A percentile compares a stretch with the other conserved stretches of the same genome.
Evolutionary conservation across 2,888 invertebrate species (phyloP).

Genomic region (Mechanitis messenoides): DNA sequence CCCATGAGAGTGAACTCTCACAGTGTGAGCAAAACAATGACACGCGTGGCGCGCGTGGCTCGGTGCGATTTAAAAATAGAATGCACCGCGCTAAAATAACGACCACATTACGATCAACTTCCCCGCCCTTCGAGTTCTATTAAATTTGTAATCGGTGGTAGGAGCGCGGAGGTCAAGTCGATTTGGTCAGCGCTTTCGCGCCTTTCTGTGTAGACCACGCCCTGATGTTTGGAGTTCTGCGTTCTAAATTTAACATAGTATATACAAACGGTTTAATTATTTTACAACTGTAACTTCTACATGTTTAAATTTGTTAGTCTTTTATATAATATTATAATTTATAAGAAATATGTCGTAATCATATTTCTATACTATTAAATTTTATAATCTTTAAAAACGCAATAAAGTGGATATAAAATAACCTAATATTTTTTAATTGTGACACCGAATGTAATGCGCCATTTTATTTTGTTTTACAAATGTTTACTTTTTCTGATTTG

Average conservation of each 20-base stretch:
- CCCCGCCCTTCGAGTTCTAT: conserved; percentile 30
- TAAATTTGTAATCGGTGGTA: conserved; percentile 22
- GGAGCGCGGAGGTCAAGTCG: conserved; percentile 36
- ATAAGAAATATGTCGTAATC: too few species aligned
- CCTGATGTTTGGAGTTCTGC: conserved; percentile 44
- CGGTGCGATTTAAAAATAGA: conserved; percentile 63
- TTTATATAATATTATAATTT: too few species aligned
- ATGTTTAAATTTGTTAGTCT: too few species aligned
- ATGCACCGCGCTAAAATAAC: conserved; percentile 40
- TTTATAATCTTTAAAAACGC: too few species aligned
- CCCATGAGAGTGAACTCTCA: conserved; percentile 53
- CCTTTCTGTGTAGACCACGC: conserved; percentile 54
- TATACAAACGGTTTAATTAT: conserved; percentile 10
- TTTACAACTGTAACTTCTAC: too few species aligned
- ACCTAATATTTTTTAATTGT: too few species aligned
- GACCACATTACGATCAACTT: conserved; percentile 41
- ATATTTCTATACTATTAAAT: too few species aligned
- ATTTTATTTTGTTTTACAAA: background rate
- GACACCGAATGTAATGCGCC: background rate
- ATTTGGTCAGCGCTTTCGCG: conserved; percentile 37
- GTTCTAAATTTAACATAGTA: conserved; percentile 45
- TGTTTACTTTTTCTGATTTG: too few species aligned
- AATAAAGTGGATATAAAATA: too few species aligned
- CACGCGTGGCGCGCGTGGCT: conserved; percentile 66
- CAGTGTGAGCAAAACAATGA: conserved; percentile 64